A percentile compares a stretch with the other conserved stretches of the same genome.
Conservation (phyloP, 2,797 vertebrate genomes). For the Poeciliopsis presidionis region DNA sequence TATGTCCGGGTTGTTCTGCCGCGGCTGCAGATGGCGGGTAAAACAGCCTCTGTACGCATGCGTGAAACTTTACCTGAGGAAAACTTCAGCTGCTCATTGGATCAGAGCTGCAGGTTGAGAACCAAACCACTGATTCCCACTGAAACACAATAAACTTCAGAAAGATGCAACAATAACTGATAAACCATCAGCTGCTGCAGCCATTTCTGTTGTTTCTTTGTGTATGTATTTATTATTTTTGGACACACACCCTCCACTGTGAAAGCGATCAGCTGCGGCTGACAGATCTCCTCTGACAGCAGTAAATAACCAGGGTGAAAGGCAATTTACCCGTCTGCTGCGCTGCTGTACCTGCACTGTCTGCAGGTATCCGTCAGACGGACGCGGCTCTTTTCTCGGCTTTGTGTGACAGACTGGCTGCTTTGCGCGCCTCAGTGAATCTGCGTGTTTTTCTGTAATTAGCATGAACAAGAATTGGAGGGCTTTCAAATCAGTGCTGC, state of each 20-base stretch:
- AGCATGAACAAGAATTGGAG: slow-evolving; percentile 42
- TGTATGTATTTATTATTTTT: background rate
- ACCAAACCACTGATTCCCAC: background rate
- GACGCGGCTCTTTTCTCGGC: slow-evolving; percentile 7
- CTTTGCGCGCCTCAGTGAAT: slow-evolving; percentile 13
- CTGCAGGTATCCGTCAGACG: background rate
- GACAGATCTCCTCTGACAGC: slow-evolving; percentile 32
- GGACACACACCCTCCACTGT: background rate
- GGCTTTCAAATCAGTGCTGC: slow-evolving; percentile 31
- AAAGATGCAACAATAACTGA: background rate
- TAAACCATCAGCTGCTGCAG: background rate
- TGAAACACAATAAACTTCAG: background rate
- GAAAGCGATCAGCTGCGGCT: background rate
- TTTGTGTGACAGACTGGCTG: background rate
- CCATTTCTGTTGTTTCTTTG: slow-evolving; percentile 1
- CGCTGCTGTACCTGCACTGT: background rate
- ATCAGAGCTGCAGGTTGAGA: background rate
- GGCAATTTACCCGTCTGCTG: slow-evolving; percentile 15
- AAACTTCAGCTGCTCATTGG: background rate
- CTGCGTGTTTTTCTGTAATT: slow-evolving; percentile 41
- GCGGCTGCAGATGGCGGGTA: too few species aligned
- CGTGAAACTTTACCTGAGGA: too few species aligned
- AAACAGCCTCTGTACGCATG: too few species aligned
- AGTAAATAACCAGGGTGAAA: slow-evolving; percentile 31
- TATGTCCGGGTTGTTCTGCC: too few species aligned